Percentiles rank a stretch among this genome's conserved stretches.
These are phyloP conservation scores for Agrypnus murinus DNA, from an alignment of 2,888 invertebrate species.

Conservation along the genomic window DNA sequence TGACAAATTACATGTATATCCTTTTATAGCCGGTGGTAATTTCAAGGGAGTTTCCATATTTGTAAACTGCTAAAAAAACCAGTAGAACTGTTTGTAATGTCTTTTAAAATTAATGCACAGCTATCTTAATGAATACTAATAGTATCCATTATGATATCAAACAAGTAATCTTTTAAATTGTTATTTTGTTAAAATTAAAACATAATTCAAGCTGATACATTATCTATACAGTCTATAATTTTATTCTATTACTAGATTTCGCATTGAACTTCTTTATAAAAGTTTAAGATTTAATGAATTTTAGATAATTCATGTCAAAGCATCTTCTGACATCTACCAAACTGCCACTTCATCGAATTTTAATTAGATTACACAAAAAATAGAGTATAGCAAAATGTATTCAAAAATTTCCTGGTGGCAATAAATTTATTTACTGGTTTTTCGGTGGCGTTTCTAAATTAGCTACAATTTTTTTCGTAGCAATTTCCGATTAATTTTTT, in stretches of 20 bases:
- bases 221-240: not conserved
- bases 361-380: too few relatives aligned
- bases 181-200: slow-evolving; percentile 12
- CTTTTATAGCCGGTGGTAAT: too few relatives aligned
- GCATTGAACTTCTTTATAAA: too few relatives aligned
- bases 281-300: too few relatives aligned
- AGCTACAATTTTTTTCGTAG: slow-evolving; percentile 6
- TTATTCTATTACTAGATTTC: too few relatives aligned
- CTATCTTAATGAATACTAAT: slow-evolving; percentile 8
- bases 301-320: too few relatives aligned
- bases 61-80: too few relatives aligned
- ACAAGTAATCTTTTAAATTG: slow-evolving; percentile 4
- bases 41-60: too few relatives aligned
- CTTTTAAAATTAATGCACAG: not conserved
- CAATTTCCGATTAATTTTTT: slow-evolving; percentile 9
- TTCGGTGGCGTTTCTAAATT: slow-evolving; percentile 22
- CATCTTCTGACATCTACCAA: too few relatives aligned
- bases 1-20: too few relatives aligned
- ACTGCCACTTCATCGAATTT: too few relatives aligned
- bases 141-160: slow-evolving; percentile 7
- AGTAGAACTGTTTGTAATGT: slow-evolving; percentile 8
- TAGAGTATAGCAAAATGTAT: too few relatives aligned
- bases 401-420: not conserved
- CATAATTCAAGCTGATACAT: slow-evolving; percentile 7
- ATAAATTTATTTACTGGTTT: slow-evolving; percentile 5